phyloP scores from a whole-genome alignment of 2,888 invertebrate genomes.

The Macaria notata region DNA sequence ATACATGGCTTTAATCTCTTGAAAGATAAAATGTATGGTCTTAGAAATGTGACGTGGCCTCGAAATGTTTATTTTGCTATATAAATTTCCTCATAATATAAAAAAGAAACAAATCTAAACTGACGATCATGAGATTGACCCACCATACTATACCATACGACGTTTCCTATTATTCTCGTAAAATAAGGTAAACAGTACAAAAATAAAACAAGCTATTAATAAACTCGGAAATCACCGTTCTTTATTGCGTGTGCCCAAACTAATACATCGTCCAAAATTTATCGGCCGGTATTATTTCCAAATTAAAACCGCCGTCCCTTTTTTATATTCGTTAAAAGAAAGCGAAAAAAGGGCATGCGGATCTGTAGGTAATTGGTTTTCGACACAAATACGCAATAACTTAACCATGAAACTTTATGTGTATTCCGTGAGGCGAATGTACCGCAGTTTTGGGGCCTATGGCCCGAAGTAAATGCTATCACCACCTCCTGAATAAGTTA shows the following conservation, averaged over 20 bases:
- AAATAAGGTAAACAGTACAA: neutral
- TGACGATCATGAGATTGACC: too few species aligned
- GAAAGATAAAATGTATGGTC: too few species aligned
- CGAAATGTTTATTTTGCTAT: too few species aligned
- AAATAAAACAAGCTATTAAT: conserved; percentile 14
- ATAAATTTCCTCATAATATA: too few species aligned
- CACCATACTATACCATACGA: too few species aligned
- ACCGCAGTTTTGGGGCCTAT: conserved; percentile 38
- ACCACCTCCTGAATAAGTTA: conserved; percentile 49
- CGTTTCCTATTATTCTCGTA: too few species aligned
- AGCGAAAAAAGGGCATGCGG: conserved; percentile 47
- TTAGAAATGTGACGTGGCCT: too few species aligned
- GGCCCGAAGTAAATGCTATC: conserved; percentile 45
- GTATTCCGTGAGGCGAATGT: conserved; percentile 54
- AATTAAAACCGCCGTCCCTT: conserved; percentile 46
- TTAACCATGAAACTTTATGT: conserved; percentile 66
- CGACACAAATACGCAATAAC: conserved; percentile 67
- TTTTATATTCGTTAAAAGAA: conserved; percentile 39
- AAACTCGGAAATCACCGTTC: conserved; percentile 11
- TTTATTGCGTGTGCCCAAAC: conserved; percentile 28
- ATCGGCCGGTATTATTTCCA: conserved; percentile 40
- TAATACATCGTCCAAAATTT: conserved; percentile 33
- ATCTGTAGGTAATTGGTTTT: conserved; percentile 63
- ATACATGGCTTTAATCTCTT: too few species aligned
- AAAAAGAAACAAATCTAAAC: too few species aligned